Evolutionary conservation across 1,140 invertebrate species (phyloP).

Genomic region (Drosophila rufa): DNA sequence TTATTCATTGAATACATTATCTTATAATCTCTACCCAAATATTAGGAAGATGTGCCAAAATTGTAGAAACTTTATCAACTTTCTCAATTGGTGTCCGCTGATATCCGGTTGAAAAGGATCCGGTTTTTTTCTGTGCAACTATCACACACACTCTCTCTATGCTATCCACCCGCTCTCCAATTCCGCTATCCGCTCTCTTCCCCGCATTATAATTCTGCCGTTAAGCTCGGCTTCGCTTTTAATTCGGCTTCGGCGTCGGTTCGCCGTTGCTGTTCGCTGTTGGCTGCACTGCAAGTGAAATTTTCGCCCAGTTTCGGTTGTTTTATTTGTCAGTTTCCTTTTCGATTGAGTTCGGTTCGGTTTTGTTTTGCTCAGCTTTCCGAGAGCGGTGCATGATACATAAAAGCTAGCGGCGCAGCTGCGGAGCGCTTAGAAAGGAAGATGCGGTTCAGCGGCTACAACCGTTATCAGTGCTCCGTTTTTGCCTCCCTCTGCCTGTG

Average conservation of each 20-base stretch:
- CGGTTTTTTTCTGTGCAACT: conserved; percentile 14
- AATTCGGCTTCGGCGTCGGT: conserved; percentile 13
- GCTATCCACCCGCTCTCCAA: conserved; percentile 12
- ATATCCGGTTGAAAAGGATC: conserved; percentile 8
- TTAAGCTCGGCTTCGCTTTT: conserved; percentile 41
- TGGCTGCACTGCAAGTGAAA: conserved; percentile 39
- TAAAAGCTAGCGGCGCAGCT: conserved; percentile 35
- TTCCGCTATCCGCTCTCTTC: conserved; percentile 4
- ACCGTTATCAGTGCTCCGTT: conserved; percentile 37
- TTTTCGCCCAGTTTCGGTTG: conserved; percentile 30
- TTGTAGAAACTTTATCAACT: not conserved
- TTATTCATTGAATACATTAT: too few species aligned
- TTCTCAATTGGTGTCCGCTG: not conserved
- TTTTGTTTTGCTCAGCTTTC: conserved; percentile 23
- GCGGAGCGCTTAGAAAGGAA: conserved; percentile 40
- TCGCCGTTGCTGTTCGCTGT: conserved; percentile 1
- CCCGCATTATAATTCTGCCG: conserved; percentile 11
- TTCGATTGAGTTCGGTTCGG: conserved; percentile 21
- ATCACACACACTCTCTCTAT: not conserved
- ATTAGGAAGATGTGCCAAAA: not conserved
- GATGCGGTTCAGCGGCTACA: conserved; percentile 46
- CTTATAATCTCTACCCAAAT: not conserved
- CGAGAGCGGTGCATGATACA: conserved; percentile 21
- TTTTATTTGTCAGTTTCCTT: conserved; percentile 22
- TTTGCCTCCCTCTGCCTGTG: conserved; percentile 28